These are phyloP conservation scores for Fissipunctia ypsillon DNA, from an alignment of 2,888 invertebrate genomes.

Conservation along the genomic window DNA sequence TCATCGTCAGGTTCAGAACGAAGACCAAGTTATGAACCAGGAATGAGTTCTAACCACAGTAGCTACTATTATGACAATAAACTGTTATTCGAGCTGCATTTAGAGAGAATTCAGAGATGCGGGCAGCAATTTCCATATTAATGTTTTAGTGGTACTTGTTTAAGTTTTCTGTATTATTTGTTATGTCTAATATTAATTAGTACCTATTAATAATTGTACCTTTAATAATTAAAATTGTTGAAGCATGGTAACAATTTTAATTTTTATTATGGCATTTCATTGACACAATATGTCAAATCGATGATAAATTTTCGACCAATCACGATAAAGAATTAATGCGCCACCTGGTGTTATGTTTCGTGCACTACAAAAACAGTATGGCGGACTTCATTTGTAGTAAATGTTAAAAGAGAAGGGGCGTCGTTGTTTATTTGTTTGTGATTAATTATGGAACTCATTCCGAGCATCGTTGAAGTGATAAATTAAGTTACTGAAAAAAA, in stretches of 20 bases:
- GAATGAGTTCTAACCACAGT: slow-evolving; percentile 94
- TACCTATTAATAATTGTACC: slow-evolving; percentile 66
- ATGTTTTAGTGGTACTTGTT: slow-evolving; percentile 67
- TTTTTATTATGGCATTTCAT: slow-evolving; percentile 60
- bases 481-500: slow-evolving; percentile 47
- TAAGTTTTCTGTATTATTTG: slow-evolving; percentile 77
- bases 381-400: slow-evolving; percentile 85
- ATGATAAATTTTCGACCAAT: slow-evolving; percentile 73
- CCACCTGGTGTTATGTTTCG: slow-evolving; percentile 80
- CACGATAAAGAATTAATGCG: slow-evolving; percentile 71
- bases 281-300: slow-evolving; percentile 53
- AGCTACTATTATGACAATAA: slow-evolving; percentile 97
- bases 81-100: slow-evolving; percentile 95
- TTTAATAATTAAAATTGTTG: slow-evolving; percentile 71
- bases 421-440: slow-evolving; percentile 70
- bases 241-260: slow-evolving; percentile 63
- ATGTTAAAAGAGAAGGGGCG: slow-evolving; percentile 77
- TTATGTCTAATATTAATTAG: slow-evolving; percentile 71
- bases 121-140: slow-evolving; percentile 88
- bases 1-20: slow-evolving; percentile 81
- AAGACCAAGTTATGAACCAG: slow-evolving; percentile 93
- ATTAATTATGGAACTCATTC: slow-evolving; percentile 63
- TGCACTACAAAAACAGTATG: slow-evolving; percentile 81
- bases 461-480: slow-evolving; percentile 45
- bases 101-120: slow-evolving; percentile 94